phyloP scores from a whole-genome alignment of 2,113 vertebrate genomes.

The Genyomyrus donnyi region DNA sequence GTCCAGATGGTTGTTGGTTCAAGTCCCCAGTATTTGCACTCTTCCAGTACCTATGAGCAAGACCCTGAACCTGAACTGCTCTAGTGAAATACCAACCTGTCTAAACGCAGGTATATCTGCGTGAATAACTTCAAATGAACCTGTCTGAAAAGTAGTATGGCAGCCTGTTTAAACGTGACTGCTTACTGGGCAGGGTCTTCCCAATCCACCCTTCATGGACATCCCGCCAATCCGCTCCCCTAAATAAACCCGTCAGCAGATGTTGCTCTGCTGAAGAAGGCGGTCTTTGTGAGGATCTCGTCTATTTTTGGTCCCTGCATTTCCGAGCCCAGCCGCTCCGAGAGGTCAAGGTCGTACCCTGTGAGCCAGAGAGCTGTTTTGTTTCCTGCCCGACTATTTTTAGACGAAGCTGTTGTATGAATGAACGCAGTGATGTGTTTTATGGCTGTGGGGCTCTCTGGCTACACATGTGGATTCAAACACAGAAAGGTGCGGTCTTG shows the following conservation, averaged over 20 bases:
- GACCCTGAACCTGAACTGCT: no score
- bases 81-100: neutral
- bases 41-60: neutral
- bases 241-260: constrained; percentile 68
- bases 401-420: constrained; percentile 63
- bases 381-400: constrained; percentile 62
- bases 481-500: constrained; percentile 29
- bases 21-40: neutral
- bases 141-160: neutral
- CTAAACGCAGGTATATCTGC: neutral
- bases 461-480: constrained; percentile 39
- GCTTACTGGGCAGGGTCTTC: neutral
- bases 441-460: constrained; percentile 54
- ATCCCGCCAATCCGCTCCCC: constrained; percentile 56
- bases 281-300: constrained; percentile 62
- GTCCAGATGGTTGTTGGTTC: neutral
- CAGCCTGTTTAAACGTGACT: neutral
- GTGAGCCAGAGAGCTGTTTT: constrained; percentile 53
- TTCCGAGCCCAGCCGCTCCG: constrained; percentile 55
- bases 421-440: constrained; percentile 60
- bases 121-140: neutral
- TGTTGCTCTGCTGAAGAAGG: constrained; percentile 60
- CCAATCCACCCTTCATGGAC: neutral
- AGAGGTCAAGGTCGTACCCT: constrained; percentile 46
- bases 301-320: constrained; percentile 63